Conservation (phyloP, 2,888 invertebrate genomes). For the Thumatha senex region DNA sequence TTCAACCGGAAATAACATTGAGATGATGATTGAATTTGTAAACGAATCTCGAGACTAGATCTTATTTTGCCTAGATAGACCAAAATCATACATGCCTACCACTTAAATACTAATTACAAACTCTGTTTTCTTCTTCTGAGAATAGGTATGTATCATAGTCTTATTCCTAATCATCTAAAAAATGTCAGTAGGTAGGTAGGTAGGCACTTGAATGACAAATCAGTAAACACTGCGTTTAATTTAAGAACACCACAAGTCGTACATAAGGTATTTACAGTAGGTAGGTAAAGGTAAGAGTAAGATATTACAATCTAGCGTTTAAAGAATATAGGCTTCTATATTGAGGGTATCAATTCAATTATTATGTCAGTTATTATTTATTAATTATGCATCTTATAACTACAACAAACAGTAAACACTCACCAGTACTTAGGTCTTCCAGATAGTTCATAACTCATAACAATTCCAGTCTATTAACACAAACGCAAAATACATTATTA, state of each 20-base stretch:
- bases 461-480: conserved; percentile 30
- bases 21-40: too few relatives aligned
- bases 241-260: conserved; percentile 6
- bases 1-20: too few relatives aligned
- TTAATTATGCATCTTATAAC: conserved; percentile 17
- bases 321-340: conserved; percentile 2
- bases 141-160: too few relatives aligned
- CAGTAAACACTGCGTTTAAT: conserved; percentile 14
- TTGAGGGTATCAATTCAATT: conserved; percentile 6
- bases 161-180: neutral
- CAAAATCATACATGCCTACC: too few relatives aligned
- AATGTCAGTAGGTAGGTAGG: neutral
- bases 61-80: too few relatives aligned
- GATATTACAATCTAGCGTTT: neutral
- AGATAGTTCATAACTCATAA: conserved; percentile 21
- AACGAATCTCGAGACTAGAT: too few relatives aligned
- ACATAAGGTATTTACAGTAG: too few relatives aligned
- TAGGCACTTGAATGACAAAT: neutral
- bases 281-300: too few relatives aligned
- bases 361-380: neutral
- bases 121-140: too few relatives aligned
- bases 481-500: conserved; percentile 13
- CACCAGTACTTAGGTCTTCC: conserved; percentile 28
- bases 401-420: conserved; percentile 31
- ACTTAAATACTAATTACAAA: too few relatives aligned